Evolutionary conservation across 2,113 vertebrate species (phyloP), one percentile per base, ranked within the genome.

Genomic region (Pelodiscus sinensis): DNA sequence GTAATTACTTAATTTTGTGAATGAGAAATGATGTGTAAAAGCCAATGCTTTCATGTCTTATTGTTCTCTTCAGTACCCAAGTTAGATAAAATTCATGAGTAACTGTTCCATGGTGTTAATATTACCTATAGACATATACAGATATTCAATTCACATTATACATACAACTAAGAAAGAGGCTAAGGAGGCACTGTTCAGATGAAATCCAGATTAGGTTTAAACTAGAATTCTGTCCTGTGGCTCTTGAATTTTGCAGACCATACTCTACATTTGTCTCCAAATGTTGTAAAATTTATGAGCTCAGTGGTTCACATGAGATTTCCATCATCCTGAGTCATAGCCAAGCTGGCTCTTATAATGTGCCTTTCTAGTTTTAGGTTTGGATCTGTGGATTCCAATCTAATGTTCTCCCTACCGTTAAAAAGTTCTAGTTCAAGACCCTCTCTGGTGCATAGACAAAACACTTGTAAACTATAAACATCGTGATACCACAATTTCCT

Each of bases 1-100:
- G 79, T 95, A 97, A 97, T 97, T 96, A 96, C 92, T 97, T 97
- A 91, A 96, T 97, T 97, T 96, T 97, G 96, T 96, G 96, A 97
- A 97, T 97, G 97, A 97, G 94, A 97, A 97, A 96, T 96, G 87
- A 97, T 90, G 94, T 93, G 68, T 91, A 96, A 97, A 97, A 94
- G 90, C 87, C 94, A 96, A 92, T 60, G 91, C 93, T 95, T 95
- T 95, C 92, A 90, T 85, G 52, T 90, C 93, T 87, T 89, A 81
- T 87, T 86, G 38, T 84, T 80, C 19, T 51, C 82, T 94, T 94
- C 95, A 96, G 71, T 87, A 82, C 83, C 86, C 80, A 79, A 91
- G 50, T 86, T 81, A 90, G 90, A 94, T 95, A 95, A 92, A 94
- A 96, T 89, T 85, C 81, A 54, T 54, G 73, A 81, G 88, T 71